These are phyloP conservation scores for Capitulum mitella DNA, from an alignment of 2,888 invertebrate species.

Conservation along the genomic window DNA sequence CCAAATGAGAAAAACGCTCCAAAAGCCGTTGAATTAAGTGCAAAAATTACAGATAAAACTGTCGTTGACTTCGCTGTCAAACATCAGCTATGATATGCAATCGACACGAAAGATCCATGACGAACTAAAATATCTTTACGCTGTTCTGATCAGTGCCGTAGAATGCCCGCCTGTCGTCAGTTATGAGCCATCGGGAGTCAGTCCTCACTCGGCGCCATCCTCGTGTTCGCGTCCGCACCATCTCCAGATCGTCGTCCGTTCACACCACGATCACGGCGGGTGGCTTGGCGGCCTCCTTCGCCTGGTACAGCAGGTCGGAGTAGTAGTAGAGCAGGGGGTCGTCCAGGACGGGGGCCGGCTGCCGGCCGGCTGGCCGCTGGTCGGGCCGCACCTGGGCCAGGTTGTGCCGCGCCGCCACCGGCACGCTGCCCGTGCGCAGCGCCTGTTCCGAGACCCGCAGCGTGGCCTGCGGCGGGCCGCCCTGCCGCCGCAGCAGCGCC, in stretches of 20 bases:
- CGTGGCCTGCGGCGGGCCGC: not conserved
- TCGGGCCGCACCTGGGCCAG: not conserved
- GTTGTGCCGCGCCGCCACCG: not conserved
- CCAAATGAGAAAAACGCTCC: too few relatives aligned
- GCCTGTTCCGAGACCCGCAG: not conserved
- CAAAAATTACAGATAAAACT: too few relatives aligned
- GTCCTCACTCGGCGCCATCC: too few relatives aligned
- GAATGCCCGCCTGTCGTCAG: too few relatives aligned
- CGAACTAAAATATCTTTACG: too few relatives aligned
- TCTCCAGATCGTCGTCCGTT: too few relatives aligned
- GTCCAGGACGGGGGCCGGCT: not conserved
- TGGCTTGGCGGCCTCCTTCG: not conserved
- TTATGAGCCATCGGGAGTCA: too few relatives aligned
- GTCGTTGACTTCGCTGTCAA: too few relatives aligned
- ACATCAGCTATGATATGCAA: not conserved
- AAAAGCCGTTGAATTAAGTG: too few relatives aligned
- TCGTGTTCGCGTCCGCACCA: too few relatives aligned
- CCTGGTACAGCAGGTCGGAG: not conserved
- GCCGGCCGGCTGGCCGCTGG: not conserved
- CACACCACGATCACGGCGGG: not conserved
- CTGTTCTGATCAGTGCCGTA: too few relatives aligned
- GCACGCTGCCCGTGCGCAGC: not conserved
- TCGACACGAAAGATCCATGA: too few relatives aligned
- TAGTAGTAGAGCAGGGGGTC: slow-evolving; percentile 12
- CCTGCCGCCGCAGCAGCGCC: not conserved